These are phyloP conservation scores for Sciurus vulgaris DNA, from an alignment of 2,797 vertebrate genomes.

Conservation along the genomic window DNA sequence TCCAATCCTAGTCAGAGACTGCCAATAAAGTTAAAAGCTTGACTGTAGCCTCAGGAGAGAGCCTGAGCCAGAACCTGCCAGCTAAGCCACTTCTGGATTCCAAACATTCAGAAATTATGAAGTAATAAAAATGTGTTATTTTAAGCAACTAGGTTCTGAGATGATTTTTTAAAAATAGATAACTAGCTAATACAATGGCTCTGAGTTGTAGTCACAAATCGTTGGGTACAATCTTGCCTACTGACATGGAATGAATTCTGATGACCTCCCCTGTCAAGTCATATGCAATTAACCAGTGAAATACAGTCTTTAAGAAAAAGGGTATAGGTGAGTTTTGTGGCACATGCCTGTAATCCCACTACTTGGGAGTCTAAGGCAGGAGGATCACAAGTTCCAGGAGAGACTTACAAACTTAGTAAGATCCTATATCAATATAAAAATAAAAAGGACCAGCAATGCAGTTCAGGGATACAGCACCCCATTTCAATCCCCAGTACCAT, in stretches of 20 bases:
- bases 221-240: background rate
- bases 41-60: background rate
- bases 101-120: background rate
- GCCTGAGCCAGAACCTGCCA: background rate
- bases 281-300: background rate
- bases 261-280: background rate
- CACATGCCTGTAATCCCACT: too few relatives aligned
- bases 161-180: background rate
- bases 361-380: too few relatives aligned
- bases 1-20: background rate
- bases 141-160: constrained; percentile 1
- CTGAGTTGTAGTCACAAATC: background rate
- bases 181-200: background rate
- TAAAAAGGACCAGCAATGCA: too few relatives aligned
- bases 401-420: too few relatives aligned
- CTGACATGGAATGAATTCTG: background rate
- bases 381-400: too few relatives aligned
- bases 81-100: background rate
- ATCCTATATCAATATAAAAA: too few relatives aligned
- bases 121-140: background rate
- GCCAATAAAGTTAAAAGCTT: background rate
- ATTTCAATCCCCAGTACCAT: too few relatives aligned
- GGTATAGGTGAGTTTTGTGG: too few relatives aligned
- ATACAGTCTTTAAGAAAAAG: background rate
- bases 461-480: too few relatives aligned